phyloP scores from a whole-genome alignment of 2,888 invertebrate species.

The Chalcis sispes region DNA sequence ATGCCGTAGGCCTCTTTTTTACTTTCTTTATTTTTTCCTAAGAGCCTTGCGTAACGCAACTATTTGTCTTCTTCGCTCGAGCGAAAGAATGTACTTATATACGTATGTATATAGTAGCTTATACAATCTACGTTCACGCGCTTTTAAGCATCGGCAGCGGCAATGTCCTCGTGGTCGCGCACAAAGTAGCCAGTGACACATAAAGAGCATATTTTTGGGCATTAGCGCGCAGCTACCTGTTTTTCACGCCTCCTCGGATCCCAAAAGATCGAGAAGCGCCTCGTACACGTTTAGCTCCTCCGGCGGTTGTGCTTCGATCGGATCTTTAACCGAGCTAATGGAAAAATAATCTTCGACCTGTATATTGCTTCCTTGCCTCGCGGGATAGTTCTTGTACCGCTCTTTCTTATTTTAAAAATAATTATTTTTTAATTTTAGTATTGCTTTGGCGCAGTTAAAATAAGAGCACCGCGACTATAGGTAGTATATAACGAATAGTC shows the following conservation, averaged over 20 bases:
- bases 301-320: background rate
- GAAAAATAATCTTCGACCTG: slow-evolving; percentile 35
- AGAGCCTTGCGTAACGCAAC: background rate
- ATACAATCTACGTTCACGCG: slow-evolving; percentile 4
- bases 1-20: background rate
- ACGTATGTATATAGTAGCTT: too few species aligned
- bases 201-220: slow-evolving; percentile 74
- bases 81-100: too few species aligned
- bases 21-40: background rate
- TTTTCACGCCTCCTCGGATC: slow-evolving; percentile 65
- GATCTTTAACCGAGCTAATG: slow-evolving; percentile 35
- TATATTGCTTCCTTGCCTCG: too few species aligned
- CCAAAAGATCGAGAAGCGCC: background rate
- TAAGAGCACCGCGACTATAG: too few species aligned
- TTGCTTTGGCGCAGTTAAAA: too few species aligned
- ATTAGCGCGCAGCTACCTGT: slow-evolving; percentile 69
- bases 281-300: background rate
- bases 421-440: too few species aligned
- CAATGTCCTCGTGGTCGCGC: slow-evolving; percentile 31
- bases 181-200: slow-evolving; percentile 75
- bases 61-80: background rate
- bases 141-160: background rate
- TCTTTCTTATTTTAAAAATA: too few species aligned
- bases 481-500: too few species aligned
- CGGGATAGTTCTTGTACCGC: too few species aligned